These are phyloP conservation scores for Steatocranus sp. DNA, from an alignment of 2,797 vertebrate species.

Conservation along the genomic window DNA sequence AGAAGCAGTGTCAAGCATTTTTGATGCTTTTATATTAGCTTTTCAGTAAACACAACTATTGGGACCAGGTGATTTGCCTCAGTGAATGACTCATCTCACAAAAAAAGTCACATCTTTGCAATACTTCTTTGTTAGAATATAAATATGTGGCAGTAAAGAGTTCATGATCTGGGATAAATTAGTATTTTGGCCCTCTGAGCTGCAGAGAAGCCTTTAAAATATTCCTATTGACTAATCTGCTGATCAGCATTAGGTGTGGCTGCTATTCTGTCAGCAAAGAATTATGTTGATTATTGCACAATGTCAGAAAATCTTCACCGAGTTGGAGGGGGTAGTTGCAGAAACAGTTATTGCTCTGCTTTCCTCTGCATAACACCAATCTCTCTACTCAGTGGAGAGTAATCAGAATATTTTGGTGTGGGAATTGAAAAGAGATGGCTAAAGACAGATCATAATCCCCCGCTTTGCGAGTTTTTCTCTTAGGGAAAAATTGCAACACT, in stretches of 20 bases:
- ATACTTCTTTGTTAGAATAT: conserved; percentile 13
- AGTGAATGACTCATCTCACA: conserved; percentile 1
- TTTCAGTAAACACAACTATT: conserved; percentile 30
- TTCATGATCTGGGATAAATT: conserved; percentile 50
- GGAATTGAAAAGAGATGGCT: conserved; percentile 12
- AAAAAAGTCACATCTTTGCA: conserved; percentile 27
- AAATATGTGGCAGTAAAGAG: conserved; percentile 4
- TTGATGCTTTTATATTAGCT: not conserved
- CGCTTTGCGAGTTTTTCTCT: not conserved
- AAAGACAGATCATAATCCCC: conserved; percentile 37
- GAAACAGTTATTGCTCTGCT: conserved; percentile 15
- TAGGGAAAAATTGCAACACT: not conserved
- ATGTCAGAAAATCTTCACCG: conserved; percentile 32
- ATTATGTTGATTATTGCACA: conserved; percentile 62
- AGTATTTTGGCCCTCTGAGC: conserved; percentile 26
- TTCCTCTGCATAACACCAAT: not conserved
- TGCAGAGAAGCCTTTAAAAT: conserved; percentile 39
- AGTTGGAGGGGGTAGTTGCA: not conserved
- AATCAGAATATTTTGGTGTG: conserved; percentile 15
- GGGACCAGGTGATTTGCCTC: conserved; percentile 29
- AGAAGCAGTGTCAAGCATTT: not conserved
- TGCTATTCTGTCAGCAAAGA: conserved; percentile 54
- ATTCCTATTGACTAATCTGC: conserved; percentile 55
- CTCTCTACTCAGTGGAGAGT: conserved; percentile 1
- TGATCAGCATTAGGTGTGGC: conserved; percentile 61